Evolutionary conservation across 2,113 vertebrate genomes (phyloP).

Genomic region (Bagarius yarrelli): DNA sequence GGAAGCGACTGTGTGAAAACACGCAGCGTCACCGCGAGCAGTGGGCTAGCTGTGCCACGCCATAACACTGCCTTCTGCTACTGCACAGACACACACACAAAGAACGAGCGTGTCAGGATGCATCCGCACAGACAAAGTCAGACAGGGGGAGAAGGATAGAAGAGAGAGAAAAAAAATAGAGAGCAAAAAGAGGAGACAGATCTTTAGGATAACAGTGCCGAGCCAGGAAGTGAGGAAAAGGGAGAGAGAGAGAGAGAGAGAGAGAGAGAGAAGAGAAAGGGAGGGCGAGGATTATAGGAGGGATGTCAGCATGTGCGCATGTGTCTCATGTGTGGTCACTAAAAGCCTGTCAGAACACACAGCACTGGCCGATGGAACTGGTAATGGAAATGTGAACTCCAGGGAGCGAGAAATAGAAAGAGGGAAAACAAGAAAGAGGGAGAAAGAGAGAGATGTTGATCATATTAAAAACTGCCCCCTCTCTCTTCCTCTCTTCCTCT

Average conservation of each 20-base stretch:
- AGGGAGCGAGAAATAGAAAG: slow-evolving; percentile 27
- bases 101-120: slow-evolving; percentile 43
- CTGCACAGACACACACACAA: slow-evolving; percentile 47
- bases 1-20: slow-evolving; percentile 31
- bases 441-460: slow-evolving; percentile 10
- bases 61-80: slow-evolving; percentile 63
- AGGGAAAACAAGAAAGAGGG: background rate
- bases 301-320: slow-evolving; percentile 35
- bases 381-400: slow-evolving; percentile 59
- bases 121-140: slow-evolving; percentile 47
- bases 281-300: slow-evolving; percentile 24
- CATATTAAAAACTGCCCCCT: background rate
- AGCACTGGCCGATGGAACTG: slow-evolving; percentile 45
- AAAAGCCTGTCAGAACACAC: slow-evolving; percentile 55
- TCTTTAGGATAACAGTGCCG: slow-evolving; percentile 70
- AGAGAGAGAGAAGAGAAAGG: slow-evolving; percentile 8
- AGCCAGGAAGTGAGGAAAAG: slow-evolving; percentile 64
- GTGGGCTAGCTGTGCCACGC: slow-evolving; percentile 59
- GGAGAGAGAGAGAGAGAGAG: slow-evolving; percentile 41
- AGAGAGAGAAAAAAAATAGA: slow-evolving; percentile 35
- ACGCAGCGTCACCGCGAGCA: slow-evolving; percentile 56
- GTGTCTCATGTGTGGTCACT: slow-evolving; percentile 36
- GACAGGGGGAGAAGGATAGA: slow-evolving; percentile 38
- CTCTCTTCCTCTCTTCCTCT: slow-evolving; percentile 4
- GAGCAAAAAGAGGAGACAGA: slow-evolving; percentile 48